phyloP scores from a whole-genome alignment of 2,888 invertebrate species.

The Epistrophe grossulariae region DNA sequence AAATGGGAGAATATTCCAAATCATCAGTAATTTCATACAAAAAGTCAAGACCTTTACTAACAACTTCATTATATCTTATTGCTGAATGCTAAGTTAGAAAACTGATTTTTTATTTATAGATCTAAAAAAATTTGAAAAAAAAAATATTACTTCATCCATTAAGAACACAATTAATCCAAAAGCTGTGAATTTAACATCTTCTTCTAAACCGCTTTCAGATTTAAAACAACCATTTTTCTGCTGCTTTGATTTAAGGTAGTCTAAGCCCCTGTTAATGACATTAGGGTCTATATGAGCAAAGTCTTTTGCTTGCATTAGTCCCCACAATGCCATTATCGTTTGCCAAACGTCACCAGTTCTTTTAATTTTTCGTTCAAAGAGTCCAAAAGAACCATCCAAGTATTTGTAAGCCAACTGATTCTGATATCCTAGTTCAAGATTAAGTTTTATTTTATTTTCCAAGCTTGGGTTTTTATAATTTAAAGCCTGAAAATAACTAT shows the following conservation, averaged over 20 bases:
- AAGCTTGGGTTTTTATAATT: conserved; percentile 88
- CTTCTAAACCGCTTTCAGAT: conserved; percentile 89
- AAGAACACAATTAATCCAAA: conserved; percentile 90
- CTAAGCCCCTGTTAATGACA: conserved; percentile 87
- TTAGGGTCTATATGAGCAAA: conserved; percentile 89
- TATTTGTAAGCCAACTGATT: conserved; percentile 93
- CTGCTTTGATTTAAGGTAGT: conserved; percentile 89
- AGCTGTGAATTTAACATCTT: conserved; percentile 90
- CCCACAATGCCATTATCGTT: conserved; percentile 92
- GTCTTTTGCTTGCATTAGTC: conserved; percentile 88
- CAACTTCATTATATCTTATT: conserved; percentile 85
- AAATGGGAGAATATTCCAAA: background rate
- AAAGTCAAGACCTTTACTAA: conserved; percentile 85
- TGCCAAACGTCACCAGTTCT: conserved; percentile 90
- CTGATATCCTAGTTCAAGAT: conserved; percentile 94
- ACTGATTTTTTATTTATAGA: background rate
- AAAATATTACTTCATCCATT: conserved; percentile 85
- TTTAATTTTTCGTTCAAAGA: conserved; percentile 85
- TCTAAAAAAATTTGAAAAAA: background rate
- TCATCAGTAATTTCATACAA: conserved; percentile 18
- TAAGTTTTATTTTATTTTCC: conserved; percentile 85
- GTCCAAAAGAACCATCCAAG: conserved; percentile 94
- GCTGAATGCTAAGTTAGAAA: background rate
- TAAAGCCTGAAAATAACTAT: conserved; percentile 79
- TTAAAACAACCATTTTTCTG: conserved; percentile 90